Base-by-base conservation (phyloP, 2,797 vertebrate species). In the Danio tinwini region DNA sequence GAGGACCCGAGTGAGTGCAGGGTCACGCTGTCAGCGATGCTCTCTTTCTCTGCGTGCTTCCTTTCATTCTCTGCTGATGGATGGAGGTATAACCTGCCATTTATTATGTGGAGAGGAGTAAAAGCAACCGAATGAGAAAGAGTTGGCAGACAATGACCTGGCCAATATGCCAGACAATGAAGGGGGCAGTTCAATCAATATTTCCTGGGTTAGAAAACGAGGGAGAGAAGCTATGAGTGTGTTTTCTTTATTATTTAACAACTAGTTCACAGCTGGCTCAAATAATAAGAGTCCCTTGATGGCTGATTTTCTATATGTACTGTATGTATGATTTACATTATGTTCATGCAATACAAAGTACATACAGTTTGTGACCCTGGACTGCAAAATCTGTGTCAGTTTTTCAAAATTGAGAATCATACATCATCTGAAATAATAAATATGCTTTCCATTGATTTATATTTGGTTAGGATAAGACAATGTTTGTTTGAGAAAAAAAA, bases 21-120 rank as follows among this genome's bases (percentile, higher is more conserved):
- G 68, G 49, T 64, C 21, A 76, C 39, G 67, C 63, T 53, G 59
- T 69, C 62, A 12, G 19, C 59, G 9, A 42, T 67, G 68, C 62
- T 67, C 45, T 21, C 49, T 67, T 59, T 59, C 47, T 5, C 53
- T 37, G 52, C 45, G 62, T 42, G 49, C 21, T 84, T 58, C 80
- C 73, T 40, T 14, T 77, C 52, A 70, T 80, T 59, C 67, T 40
- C 50, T 74, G 17, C 42, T 92, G 76, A 90, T 91, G 90, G 90
- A 94, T 89, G 90, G 89, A 92, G 68, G 90, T 89, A 84, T 72
- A 58, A 78, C 72, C 70, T 69, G 52, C 62, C 62, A 52, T 83
- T 87, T 87, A 93, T 94, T 93, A 94, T 92, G 91, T 90, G 90
- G 88, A 92, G 90, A 93, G 92, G 91, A 93, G 92, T 91, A 90